Base-by-base conservation (phyloP, 2,797 vertebrate species). In the Danio jaintianensis region DNA sequence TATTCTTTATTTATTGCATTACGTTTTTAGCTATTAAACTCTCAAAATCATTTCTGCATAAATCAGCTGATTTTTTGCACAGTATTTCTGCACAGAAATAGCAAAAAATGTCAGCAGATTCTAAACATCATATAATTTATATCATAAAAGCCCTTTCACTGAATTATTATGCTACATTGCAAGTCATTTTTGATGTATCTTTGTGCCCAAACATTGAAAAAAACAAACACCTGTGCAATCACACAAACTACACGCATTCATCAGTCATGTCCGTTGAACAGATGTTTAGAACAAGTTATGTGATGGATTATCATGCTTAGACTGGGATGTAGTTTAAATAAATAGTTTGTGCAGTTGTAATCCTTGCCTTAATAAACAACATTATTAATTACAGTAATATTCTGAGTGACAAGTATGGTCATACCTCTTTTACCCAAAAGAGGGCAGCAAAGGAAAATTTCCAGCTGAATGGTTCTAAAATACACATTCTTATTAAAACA, bases 381-480 rank as follows among this genome's bases (percentile, higher is more conserved):
- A 11, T 15, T 68, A 12, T 10, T 15, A 50, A 29, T 29, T 29
- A 47, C 4, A 56, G 53, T 4, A 69, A n/a, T 52, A 52, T 38
- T 38, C 5, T 52, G 22, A 40, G 5, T 29, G 12, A 59, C 8
- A 11, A 22, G 18, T 1, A 29, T 48, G 9, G 48, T 16, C 4
- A 38, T 59, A 45, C 16, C 11, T 40, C 1, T 40, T 69, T 50
- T n/a, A 42, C 7, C 58, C 82, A 79, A 42, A 9, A 79, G 82
- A 79, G 77, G 77, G 82, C 47, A 63, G 56, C 56, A 48, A 67
- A 10, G 18, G 15, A n/a, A 47, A 56, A 11, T 50, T 2, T 13
- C 29, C 4, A 18, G 50, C 7, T 2, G 13, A 5, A 9, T 15
- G 8, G 42, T 9, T 36, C 12, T n/a, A 43, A 12, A 47, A 15